phyloP scores from a whole-genome alignment of 1,140 invertebrate genomes.

The Agraylea sexmaculata region DNA sequence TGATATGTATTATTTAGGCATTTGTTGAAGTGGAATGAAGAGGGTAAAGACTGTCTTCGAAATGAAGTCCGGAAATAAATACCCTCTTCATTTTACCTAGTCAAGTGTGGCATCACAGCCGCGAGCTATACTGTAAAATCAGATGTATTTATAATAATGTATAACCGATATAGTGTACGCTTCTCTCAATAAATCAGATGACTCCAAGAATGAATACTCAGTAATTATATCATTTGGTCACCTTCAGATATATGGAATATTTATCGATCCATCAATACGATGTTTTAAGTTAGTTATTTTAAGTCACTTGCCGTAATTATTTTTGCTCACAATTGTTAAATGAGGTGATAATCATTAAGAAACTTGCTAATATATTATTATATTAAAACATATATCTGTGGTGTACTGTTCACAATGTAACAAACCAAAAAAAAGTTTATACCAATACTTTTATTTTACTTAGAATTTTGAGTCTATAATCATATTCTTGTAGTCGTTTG shows the following conservation, averaged over 20 bases:
- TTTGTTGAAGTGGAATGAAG: conserved; percentile 19
- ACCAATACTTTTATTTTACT: conserved; percentile 14
- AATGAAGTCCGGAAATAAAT: too few species aligned
- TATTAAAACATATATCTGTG: too few species aligned
- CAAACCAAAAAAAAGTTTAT: conserved; percentile 12
- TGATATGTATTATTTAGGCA: conserved; percentile 20
- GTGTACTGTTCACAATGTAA: conserved; percentile 15
- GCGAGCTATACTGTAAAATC: too few species aligned
- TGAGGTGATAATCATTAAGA: conserved; percentile 19
- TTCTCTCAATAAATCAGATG: conserved; percentile 21
- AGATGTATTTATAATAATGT: conserved; percentile 16
- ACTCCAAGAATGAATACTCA: conserved; percentile 22
- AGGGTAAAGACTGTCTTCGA: too few species aligned
- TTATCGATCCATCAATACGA: too few species aligned
- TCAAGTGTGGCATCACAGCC: conserved; percentile 14
- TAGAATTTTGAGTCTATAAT: conserved; percentile 4
- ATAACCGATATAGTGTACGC: conserved; percentile 4
- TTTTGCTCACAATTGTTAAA: conserved; percentile 21
- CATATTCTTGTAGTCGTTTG: conserved; percentile 22
- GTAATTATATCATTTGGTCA: too few species aligned
- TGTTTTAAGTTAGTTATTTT: too few species aligned
- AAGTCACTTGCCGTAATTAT: conserved; percentile 18
- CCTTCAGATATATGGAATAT: too few species aligned
- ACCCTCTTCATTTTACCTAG: conserved; percentile 22
- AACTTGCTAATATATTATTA: conserved; percentile 12